These are phyloP conservation scores for Athripsodes cinereus DNA, from an alignment of 2,888 invertebrate species.

Conservation along the genomic window DNA sequence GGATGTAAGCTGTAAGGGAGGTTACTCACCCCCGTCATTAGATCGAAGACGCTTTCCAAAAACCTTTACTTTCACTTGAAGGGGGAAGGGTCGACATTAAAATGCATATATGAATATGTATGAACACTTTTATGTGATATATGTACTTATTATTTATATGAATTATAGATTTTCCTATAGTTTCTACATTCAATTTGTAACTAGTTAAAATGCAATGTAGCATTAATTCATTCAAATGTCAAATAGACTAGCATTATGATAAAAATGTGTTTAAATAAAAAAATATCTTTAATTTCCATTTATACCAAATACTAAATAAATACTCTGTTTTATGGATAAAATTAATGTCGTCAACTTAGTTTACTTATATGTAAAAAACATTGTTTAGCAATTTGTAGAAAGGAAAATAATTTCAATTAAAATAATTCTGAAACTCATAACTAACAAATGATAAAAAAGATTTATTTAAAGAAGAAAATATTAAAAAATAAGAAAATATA, in stretches of 20 bases:
- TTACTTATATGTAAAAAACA: background rate
- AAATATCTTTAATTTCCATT: no score
- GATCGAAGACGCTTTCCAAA: slow-evolving; percentile 30
- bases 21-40: slow-evolving; percentile 31
- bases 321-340: no score
- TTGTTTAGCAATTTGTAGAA: background rate
- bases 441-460: no score
- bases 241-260: background rate
- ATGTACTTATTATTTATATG: background rate
- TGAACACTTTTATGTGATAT: background rate
- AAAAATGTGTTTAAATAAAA: background rate
- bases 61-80: slow-evolving; percentile 20
- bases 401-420: background rate
- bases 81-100: slow-evolving; percentile 14
- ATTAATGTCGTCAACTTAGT: no score
- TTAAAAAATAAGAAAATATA: background rate
- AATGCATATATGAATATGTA: slow-evolving; percentile 24
- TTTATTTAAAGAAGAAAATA: background rate
- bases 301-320: no score
- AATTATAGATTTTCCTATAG: background rate
- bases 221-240: background rate
- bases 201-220: background rate
- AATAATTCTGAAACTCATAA: background rate
- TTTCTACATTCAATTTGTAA: background rate
- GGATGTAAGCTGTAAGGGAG: slow-evolving; percentile 18